phyloP scores from a whole-genome alignment of 2,113 vertebrate species.

The Junco hyemalis region DNA sequence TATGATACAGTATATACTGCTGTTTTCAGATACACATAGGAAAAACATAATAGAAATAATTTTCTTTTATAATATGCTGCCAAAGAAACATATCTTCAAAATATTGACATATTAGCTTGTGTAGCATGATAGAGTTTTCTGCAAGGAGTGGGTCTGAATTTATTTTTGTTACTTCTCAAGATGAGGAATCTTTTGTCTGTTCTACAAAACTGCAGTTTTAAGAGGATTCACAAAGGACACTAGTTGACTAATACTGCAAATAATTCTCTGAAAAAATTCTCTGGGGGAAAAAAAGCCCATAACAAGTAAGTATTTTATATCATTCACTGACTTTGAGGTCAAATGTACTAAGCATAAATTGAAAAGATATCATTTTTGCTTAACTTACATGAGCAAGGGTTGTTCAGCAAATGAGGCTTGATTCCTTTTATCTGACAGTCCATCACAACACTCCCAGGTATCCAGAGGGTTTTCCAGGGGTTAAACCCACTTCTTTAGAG shows the following conservation, averaged over 20 bases:
- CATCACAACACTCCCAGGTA: not conserved
- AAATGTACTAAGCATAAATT: not conserved
- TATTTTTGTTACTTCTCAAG: not conserved
- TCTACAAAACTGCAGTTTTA: not conserved
- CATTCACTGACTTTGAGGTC: not conserved
- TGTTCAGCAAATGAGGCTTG: not conserved
- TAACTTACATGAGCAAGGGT: not conserved
- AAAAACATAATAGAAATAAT: not conserved
- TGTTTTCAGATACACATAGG: not conserved
- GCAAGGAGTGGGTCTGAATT: not conserved
- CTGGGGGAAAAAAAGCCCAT: not conserved
- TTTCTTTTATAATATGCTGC: not conserved
- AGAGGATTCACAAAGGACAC: not conserved
- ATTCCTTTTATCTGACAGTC: not conserved
- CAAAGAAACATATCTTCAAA: not conserved
- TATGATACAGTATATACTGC: not conserved
- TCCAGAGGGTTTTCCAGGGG: not conserved
- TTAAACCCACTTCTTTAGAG: not conserved
- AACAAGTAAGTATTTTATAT: not conserved
- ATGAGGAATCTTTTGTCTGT: not conserved
- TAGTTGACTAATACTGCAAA: not conserved
- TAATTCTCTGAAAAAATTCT: not conserved
- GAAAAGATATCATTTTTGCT: not conserved
- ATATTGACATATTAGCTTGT: not conserved
- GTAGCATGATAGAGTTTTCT: not conserved